Evolutionary conservation across 2,797 vertebrate genomes (phyloP), one percentile per base, ranked within the genome.

Genomic region (Crenuchus spilurus): DNA sequence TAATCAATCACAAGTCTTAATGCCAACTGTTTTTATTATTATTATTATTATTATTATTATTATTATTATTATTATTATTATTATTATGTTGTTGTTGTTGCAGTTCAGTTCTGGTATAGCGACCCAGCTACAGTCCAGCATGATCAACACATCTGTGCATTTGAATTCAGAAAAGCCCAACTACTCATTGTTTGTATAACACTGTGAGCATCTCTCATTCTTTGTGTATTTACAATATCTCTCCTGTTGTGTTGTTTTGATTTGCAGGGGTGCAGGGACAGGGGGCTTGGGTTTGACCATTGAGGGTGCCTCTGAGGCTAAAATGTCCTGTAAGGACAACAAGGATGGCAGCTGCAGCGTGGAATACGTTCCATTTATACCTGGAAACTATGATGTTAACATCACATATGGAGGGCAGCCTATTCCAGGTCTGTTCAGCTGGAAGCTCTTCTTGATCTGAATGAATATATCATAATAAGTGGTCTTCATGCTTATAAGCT

Each of bases 321-420:
- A 99, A 87, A 99, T 99, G 95, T 96, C 96, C 42, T 99, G 97
- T 86, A 97, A 97, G 72, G 97, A 99, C 87, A 99, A 99, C 84
- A 99, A 99, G 80, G 97, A 99, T 0, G 97, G 97, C 4, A 99
- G 97, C 89, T 99, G 97, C 68, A 94, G 95, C 0, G 97, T 99
- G 84, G 97, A 99, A 71, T 99, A 99, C 18, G 90, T 98, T 58
- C 97, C 97, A 75, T 99, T 95, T 88, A 96, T 94, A 0, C 79
- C 96, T 0, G 97, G 97, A 2, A 94, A 95, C 86, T 99, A 99
- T 0, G 97, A 99, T 0, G 93, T 99, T 85, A 99, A 99, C 90
- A 98, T 99, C 83, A 97, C 94, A 82, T 99, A 97, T 0, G 97
- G 97, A 1, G 97, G 97, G 2, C 95, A 92, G 48, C 95, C 96